phyloP scores from a whole-genome alignment of 2,113 vertebrate genomes.

The Gymnorhina tibicen region DNA sequence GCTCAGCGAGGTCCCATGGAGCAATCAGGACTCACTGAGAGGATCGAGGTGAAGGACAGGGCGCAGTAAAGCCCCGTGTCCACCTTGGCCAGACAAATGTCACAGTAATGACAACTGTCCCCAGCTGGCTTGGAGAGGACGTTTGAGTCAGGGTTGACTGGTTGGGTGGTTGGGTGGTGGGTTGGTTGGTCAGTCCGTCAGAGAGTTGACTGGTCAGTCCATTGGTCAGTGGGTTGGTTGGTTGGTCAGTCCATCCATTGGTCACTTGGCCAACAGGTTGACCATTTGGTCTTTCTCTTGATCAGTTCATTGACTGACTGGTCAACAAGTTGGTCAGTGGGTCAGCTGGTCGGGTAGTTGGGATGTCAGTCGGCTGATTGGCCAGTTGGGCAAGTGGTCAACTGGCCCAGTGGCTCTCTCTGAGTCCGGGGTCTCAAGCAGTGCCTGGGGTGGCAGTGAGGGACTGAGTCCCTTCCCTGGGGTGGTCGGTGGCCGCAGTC shows the following conservation, averaged over 20 bases:
- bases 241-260: neutral
- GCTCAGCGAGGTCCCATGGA: fast-evolving
- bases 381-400: neutral
- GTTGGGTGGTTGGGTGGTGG: neutral
- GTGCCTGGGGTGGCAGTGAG: neutral
- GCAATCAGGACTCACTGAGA: neutral
- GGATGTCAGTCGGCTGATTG: neutral
- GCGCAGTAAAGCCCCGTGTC: neutral
- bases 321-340: neutral
- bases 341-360: neutral
- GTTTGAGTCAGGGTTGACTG: too few species aligned
- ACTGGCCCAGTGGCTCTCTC: neutral
- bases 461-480: neutral
- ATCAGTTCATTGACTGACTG: neutral
- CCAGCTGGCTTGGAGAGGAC: neutral
- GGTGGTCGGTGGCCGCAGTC: neutral
- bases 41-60: neutral
- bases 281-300: neutral
- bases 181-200: neutral
- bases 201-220: neutral
- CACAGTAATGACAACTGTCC: neutral
- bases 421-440: fast-evolving
- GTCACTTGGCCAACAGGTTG: neutral
- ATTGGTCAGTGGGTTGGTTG: neutral
- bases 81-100: neutral